phyloP scores from a whole-genome alignment of 2,113 vertebrate species.

The Eleginops maclovinus region DNA sequence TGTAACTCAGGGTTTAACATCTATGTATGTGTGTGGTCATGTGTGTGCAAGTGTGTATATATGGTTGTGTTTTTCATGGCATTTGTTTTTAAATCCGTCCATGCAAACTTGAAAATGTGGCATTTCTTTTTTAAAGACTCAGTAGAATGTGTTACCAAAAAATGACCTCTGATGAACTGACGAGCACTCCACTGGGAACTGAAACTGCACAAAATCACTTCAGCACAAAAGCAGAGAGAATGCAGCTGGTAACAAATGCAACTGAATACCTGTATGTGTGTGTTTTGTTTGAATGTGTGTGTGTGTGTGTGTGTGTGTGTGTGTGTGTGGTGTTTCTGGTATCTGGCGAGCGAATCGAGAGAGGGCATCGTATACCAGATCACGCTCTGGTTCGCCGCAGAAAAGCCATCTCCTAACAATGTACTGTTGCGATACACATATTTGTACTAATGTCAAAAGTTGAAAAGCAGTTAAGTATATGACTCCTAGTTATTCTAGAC shows the following conservation, averaged over 20 bases:
- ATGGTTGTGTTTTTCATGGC: background rate
- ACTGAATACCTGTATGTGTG: constrained; percentile 51
- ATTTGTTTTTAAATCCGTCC: constrained; percentile 31
- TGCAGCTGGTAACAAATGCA: constrained; percentile 72
- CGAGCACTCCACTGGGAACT: constrained; percentile 75
- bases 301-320: constrained; percentile 18
- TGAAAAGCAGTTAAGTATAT: constrained; percentile 74
- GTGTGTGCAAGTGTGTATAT: background rate
- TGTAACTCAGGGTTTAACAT: constrained; percentile 82
- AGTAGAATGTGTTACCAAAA: constrained; percentile 76
- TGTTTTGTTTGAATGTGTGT: background rate
- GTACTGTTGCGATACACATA: constrained; percentile 72
- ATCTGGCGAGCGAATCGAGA: constrained; percentile 69
- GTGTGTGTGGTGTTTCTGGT: constrained; percentile 1
- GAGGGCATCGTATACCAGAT: constrained; percentile 66
- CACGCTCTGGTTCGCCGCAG: constrained; percentile 68
- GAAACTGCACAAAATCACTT: constrained; percentile 79
- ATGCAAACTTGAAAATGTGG: constrained; percentile 44
- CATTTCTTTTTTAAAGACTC: constrained; percentile 17
- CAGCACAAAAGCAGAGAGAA: constrained; percentile 79
- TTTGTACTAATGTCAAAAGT: constrained; percentile 79
- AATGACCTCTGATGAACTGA: constrained; percentile 73
- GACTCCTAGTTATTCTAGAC: constrained; percentile 72
- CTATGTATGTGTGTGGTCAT: constrained; percentile 53
- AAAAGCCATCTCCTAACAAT: constrained; percentile 71